A percentile compares a stretch with the other conserved stretches of the same genome.
phyloP scores from a whole-genome alignment of 30 jellyfish, hydroid and myxozoan genomes.

The Aurelia coerulea region DNA sequence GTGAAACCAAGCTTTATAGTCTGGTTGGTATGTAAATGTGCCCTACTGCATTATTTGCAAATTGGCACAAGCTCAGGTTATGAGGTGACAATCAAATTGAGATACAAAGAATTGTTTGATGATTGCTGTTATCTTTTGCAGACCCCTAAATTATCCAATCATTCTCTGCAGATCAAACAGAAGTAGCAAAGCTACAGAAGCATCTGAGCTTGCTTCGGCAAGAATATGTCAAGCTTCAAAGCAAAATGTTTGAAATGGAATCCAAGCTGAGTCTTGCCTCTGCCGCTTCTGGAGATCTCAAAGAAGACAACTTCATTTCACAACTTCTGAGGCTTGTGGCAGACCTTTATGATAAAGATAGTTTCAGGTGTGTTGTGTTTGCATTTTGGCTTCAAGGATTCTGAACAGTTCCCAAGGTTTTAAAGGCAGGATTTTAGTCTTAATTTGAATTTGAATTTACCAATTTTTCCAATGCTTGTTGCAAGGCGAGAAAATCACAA shows the following conservation, averaged over 20 bases:
- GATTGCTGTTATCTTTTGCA: background rate
- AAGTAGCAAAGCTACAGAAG: conserved; percentile 94
- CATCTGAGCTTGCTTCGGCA: conserved; percentile 97
- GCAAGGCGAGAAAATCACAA: too few relatives aligned
- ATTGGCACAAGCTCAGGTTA: too few relatives aligned
- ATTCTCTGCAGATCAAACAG: conserved; percentile 22
- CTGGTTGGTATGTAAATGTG: too few relatives aligned
- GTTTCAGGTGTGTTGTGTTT: conserved; percentile 57
- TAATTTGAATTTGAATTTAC: too few relatives aligned
- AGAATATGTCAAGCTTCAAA: conserved; percentile 95
- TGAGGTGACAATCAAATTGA: too few relatives aligned
- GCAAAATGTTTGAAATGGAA: conserved; percentile 84
- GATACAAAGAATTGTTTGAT: background rate
- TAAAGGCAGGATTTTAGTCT: too few relatives aligned
- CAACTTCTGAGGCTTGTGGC: conserved; percentile 79
- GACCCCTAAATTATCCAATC: background rate
- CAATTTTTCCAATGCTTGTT: too few relatives aligned
- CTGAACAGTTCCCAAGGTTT: too few relatives aligned
- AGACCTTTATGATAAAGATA: conserved; percentile 87
- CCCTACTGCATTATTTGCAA: too few relatives aligned
- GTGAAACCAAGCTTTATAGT: too few relatives aligned
- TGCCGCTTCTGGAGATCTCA: conserved; percentile 97
- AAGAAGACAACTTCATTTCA: conserved; percentile 86
- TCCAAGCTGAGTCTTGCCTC: conserved; percentile 90
- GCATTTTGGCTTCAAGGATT: too few relatives aligned